Base-by-base conservation (phyloP, 2,797 vertebrate species). In the Nyctibius grandis region DNA sequence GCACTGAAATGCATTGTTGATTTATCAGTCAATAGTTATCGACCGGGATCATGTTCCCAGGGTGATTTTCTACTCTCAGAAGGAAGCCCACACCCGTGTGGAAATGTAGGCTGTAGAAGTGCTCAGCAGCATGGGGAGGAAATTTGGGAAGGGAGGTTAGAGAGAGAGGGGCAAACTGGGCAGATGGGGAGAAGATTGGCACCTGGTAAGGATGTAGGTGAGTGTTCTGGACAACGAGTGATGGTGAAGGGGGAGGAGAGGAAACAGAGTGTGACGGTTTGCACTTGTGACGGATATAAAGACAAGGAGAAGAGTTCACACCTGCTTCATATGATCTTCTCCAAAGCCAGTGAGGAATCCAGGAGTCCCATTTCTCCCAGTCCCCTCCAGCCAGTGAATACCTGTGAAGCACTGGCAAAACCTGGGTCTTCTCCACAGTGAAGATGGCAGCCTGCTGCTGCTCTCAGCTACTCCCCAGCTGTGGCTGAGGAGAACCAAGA, bases 1-100 rank as follows among this genome's bases (percentile, higher is more conserved):
- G 83, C 59, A 26, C 82, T 88, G 94, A 85, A 63, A 91, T 86
- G 95, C 87, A 92, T 91, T 73, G 79, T 94, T 93, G 91, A 85
- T 90, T 94, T 94, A 93, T 92, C 82, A 34, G 83, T 95, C 95
- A 29, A 95, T 94, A 95, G 29, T 22, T 76, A 96, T 96, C 1
- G 85, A 96, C 29, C 0, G 0, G 59, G 73, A 81, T 87, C 69
- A 5, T 53, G 68, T 69, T 96, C 93, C 63, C 89, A 59, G 94
- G 65, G 54, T 38, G 76, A 90, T 85, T 38, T 91, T 82, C 88
- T 91, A 61, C 51, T 63, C 77, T 54, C 85, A 18, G 69, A 51
- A 75, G 65, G 54, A 40, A 89, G 8, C 34, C 54, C 72, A 78
- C 26, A 31, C 10, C 26, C 26, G 3, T 0, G 1, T 21, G 45